phyloP scores from a whole-genome alignment of 2,113 vertebrate species.

The Misgurnus mizolepis region DNA sequence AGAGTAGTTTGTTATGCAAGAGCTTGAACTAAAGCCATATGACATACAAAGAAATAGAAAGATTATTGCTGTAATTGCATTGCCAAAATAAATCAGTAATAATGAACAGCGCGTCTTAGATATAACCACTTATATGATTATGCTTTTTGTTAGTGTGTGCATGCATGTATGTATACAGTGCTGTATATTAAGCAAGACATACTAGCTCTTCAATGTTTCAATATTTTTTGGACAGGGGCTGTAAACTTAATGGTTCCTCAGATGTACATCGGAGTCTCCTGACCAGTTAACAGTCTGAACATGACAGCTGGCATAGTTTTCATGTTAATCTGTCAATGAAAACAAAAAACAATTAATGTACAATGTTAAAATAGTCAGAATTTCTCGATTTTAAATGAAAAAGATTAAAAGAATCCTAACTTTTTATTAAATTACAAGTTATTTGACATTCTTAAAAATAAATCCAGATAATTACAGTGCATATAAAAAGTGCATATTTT shows the following conservation, averaged over 20 bases:
- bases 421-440: too few species aligned
- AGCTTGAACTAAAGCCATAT: not conserved
- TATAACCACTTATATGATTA: not conserved
- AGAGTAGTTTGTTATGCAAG: not conserved
- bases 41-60: not conserved
- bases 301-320: slow-evolving; percentile 99
- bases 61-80: not conserved
- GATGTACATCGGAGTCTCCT: slow-evolving; percentile 96
- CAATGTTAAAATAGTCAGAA: too few species aligned
- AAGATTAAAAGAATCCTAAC: too few species aligned
- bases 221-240: not conserved
- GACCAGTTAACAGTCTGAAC: slow-evolving; percentile 96
- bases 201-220: not conserved
- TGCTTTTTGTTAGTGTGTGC: not conserved
- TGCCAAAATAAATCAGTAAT: not conserved
- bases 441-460: too few species aligned
- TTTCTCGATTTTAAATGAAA: too few species aligned
- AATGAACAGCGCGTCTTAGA: not conserved
- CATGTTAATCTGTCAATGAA: slow-evolving; percentile 90
- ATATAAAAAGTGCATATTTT: too few species aligned
- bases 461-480: too few species aligned
- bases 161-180: not conserved
- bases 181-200: slow-evolving; percentile 4
- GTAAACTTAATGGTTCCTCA: slow-evolving; percentile 53
- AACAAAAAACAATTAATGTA: not conserved